Conservation (phyloP, 2,888 invertebrate genomes). For the Lampropteryx suffumata region DNA sequence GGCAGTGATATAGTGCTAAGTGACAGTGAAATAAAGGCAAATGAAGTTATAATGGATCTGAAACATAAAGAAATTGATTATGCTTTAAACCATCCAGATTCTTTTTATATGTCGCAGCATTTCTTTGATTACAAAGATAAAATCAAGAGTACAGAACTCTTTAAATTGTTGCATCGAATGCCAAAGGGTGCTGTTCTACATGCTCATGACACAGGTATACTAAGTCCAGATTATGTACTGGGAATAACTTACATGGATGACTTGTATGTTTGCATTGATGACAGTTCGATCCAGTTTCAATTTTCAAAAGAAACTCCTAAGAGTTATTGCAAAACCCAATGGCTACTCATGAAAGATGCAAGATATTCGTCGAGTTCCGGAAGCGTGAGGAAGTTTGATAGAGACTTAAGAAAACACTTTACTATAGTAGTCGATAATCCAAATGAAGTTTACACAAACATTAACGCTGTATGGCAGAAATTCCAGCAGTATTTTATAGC, state of each 20-base stretch:
- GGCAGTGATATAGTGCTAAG: slow-evolving; percentile 79
- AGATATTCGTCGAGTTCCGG: slow-evolving; percentile 60
- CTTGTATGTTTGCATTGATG: slow-evolving; percentile 79
- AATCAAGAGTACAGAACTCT: slow-evolving; percentile 85
- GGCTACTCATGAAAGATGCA: slow-evolving; percentile 77
- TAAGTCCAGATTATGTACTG: slow-evolving; percentile 84
- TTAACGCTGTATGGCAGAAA: slow-evolving; percentile 83
- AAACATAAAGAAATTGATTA: slow-evolving; percentile 77
- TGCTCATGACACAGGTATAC: slow-evolving; percentile 85
- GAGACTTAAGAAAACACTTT: slow-evolving; percentile 74
- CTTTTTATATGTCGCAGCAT: slow-evolving; percentile 85
- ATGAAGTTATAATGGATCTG: slow-evolving; percentile 81
- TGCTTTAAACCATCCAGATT: slow-evolving; percentile 69
- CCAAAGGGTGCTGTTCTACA: slow-evolving; percentile 91
- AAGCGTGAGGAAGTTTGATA: slow-evolving; percentile 78
- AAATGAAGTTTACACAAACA: slow-evolving; percentile 70
- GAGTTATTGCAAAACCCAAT: slow-evolving; percentile 52
- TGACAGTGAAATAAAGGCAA: slow-evolving; percentile 78
- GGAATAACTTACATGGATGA: slow-evolving; percentile 84
- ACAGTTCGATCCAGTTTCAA: slow-evolving; percentile 46
- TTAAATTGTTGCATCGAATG: slow-evolving; percentile 84
- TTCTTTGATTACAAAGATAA: slow-evolving; percentile 84
- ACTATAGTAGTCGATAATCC: slow-evolving; percentile 80
- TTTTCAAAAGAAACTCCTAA: slow-evolving; percentile 56
- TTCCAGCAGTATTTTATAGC: slow-evolving; percentile 82